These are phyloP conservation scores for Mixornis gularis DNA, from an alignment of 2,113 vertebrate genomes.

Conservation along the genomic window DNA sequence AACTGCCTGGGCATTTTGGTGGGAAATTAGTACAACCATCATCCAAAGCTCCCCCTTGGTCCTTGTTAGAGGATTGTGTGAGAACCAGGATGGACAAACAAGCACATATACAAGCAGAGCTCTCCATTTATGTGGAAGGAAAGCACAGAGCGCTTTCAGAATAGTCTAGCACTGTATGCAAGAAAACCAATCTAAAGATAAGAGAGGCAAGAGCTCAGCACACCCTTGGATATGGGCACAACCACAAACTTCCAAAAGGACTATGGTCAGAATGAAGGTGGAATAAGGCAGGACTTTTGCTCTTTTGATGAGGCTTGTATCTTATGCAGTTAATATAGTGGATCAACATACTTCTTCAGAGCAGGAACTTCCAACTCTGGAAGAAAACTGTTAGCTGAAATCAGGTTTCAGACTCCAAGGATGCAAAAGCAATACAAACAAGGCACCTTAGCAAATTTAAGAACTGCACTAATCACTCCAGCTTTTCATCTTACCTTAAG, in stretches of 20 bases:
- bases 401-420: not conserved
- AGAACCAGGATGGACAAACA: not conserved
- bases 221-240: rapidly evolving
- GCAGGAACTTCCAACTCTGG: not conserved
- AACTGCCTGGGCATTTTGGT: not conserved
- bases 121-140: not conserved
- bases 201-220: not conserved
- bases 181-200: not conserved
- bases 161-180: not conserved
- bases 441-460: not conserved
- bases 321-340: not conserved
- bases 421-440: not conserved
- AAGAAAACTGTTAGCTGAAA: not conserved
- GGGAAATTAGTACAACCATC: rapidly evolving
- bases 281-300: not conserved
- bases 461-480: not conserved
- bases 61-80: not conserved
- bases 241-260: not conserved
- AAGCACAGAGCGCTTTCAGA: not conserved
- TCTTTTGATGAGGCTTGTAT: not conserved
- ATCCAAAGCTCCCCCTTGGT: not conserved
- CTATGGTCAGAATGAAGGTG: not conserved
- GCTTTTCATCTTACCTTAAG: not conserved
- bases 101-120: not conserved
- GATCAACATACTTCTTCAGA: not conserved